Evolutionary conservation across 2,113 vertebrate genomes (phyloP), one percentile per base, ranked within the genome.

Genomic region (Serilophus lunatus): DNA sequence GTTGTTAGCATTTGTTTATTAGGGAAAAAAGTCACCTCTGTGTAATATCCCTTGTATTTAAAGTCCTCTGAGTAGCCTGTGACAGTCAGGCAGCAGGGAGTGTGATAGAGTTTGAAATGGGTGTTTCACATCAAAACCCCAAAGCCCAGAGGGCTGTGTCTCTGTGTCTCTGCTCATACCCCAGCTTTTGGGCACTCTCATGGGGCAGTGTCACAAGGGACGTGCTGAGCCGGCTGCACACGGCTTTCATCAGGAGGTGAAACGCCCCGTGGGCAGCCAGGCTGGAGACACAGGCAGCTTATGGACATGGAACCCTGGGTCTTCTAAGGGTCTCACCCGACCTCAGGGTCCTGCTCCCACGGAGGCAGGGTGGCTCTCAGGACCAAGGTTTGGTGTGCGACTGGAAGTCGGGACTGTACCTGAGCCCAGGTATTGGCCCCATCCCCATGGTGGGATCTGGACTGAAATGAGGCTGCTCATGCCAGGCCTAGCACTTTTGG

Each of bases 151-250:
- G 53, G 59, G 33, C 24, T 70, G 49, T 45, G 13, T 33, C 26
- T 57, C 35, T 40, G 59, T 10, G 5, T 8, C 33, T 28, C 11
- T 1, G 6, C 23, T 10, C 23, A 35, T 29, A 33, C 15, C 26
- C 24, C 0, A 3, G 24, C 12, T 87, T 87, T 84, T 2, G 6
- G 63, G 53, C 40, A 56, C 13, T 7, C 10, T 13, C 0, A 0
- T 7, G 2, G 22, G 60, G n/a, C 19, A 51, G 53, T 38, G 61
- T 17, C 1, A 6, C 19, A 50, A 5, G 7, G 9, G 6, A n/a
- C 28, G n/a, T 3, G 9, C 60, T 25, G 42, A 74, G 60, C 44
- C 35, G n/a, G 13, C 20, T 50, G 60, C 19, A 35, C 20, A 10
- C 0, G 4, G 31, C 50, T 80, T 89, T 50, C 23, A 11, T 86